These are phyloP conservation scores for Myiothlypis chrysogaster DNA, from an alignment of 2,797 vertebrate species.

Conservation along the genomic window DNA sequence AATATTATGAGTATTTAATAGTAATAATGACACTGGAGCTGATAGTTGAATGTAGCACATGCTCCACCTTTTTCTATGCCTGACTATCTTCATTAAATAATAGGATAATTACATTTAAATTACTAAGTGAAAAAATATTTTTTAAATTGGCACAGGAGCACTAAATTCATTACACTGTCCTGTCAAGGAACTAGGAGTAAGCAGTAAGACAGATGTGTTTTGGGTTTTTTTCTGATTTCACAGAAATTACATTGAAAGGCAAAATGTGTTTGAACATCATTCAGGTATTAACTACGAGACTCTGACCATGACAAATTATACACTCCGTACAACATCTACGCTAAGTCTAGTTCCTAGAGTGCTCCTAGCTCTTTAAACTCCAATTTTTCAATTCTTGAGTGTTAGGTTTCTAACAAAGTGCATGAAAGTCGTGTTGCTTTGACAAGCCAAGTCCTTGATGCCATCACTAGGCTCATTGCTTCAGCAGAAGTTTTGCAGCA, in stretches of 20 bases:
- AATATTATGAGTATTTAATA: not conserved
- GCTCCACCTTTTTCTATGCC: not conserved
- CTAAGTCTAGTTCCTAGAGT: not conserved
- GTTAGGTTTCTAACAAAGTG: not conserved
- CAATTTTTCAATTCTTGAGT: not conserved
- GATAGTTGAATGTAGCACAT: not conserved
- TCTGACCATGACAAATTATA: not conserved
- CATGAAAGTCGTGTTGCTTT: not conserved
- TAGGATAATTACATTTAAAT: not conserved
- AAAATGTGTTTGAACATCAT: not conserved
- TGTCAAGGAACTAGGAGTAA: not conserved
- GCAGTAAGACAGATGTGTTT: not conserved
- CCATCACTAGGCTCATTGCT: not conserved
- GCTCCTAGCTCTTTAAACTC: not conserved
- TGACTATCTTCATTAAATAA: not conserved
- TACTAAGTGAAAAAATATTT: not conserved
- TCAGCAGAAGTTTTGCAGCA: not conserved
- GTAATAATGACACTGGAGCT: not conserved
- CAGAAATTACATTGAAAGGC: not conserved
- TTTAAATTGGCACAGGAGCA: not conserved
- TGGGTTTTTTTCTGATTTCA: not conserved
- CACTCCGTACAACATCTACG: not conserved
- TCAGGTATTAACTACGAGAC: not conserved
- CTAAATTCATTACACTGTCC: not conserved
- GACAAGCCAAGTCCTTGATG: not conserved